These are phyloP conservation scores for Ceyx margarethae DNA, from an alignment of 2,113 vertebrate genomes.

Conservation along the genomic window DNA sequence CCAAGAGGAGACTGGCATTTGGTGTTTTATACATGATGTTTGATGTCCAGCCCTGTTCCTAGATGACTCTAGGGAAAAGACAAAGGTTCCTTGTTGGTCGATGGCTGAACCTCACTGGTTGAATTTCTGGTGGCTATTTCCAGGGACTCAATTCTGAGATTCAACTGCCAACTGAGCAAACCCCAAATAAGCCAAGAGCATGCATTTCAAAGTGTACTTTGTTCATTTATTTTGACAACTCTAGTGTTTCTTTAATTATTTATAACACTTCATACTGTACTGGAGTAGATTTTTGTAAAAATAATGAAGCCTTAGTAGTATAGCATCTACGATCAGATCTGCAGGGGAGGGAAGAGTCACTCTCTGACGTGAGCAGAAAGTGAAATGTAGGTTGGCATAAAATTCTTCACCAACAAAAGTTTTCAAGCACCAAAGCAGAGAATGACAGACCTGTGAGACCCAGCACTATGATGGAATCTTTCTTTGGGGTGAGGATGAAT, in stretches of 20 bases:
- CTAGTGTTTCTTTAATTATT: slow-evolving; percentile 67
- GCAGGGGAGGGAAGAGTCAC: slow-evolving; percentile 13
- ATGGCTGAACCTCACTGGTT: background rate
- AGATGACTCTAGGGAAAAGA: slow-evolving; percentile 1
- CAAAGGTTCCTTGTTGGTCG: slow-evolving; percentile 25
- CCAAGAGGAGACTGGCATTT: background rate
- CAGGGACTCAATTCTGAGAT: background rate
- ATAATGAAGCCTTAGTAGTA: slow-evolving; percentile 61
- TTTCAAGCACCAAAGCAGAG: background rate
- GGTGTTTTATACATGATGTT: background rate
- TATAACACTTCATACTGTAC: slow-evolving; percentile 54
- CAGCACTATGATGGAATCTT: background rate
- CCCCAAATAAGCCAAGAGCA: slow-evolving; percentile 46
- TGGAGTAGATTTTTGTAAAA: slow-evolving; percentile 68
- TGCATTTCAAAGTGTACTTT: slow-evolving; percentile 54
- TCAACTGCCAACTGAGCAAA: slow-evolving; percentile 30
- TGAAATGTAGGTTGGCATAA: slow-evolving; percentile 25
- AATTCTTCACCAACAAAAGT: background rate
- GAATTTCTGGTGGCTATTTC: slow-evolving; percentile 26
- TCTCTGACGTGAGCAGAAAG: slow-evolving; percentile 18
- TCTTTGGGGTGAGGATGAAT: background rate
- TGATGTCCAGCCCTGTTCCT: slow-evolving; percentile 15
- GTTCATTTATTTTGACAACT: slow-evolving; percentile 70
- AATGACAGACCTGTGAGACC: background rate
- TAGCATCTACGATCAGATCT: slow-evolving; percentile 28